A percentile compares a stretch with the other conserved stretches of the same genome.
These are phyloP conservation scores for Aeoliscus strigatus DNA, from an alignment of 2,797 vertebrate genomes.

Conservation along the genomic window DNA sequence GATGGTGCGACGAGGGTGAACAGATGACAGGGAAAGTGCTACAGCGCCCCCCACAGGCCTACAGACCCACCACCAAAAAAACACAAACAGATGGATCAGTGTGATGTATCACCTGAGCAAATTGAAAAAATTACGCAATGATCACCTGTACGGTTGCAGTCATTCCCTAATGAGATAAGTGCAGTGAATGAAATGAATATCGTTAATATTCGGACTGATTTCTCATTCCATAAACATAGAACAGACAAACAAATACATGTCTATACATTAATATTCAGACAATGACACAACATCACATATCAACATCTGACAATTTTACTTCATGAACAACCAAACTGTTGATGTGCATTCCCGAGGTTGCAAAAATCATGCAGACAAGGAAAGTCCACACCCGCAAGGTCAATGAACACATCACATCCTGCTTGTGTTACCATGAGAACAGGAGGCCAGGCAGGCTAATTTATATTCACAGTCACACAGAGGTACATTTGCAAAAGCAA, in stretches of 20 bases:
- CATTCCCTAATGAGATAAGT: conserved; percentile 54
- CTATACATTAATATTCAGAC: too few species aligned
- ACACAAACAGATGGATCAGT: conserved; percentile 37
- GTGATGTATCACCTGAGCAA: conserved; percentile 47
- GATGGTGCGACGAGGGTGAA: conserved; percentile 29
- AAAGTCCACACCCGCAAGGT: conserved; percentile 62
- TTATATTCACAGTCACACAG: conserved; percentile 71
- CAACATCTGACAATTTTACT: background rate
- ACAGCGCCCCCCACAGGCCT: conserved; percentile 74
- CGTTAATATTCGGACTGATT: conserved; percentile 41
- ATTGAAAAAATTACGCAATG: conserved; percentile 55
- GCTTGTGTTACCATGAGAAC: conserved; percentile 76
- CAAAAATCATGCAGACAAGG: conserved; percentile 33
- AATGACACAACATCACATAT: conserved; percentile 8
- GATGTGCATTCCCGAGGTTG: conserved; percentile 9
- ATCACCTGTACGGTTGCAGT: conserved; percentile 54
- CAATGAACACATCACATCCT: conserved; percentile 63
- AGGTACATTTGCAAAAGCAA: conserved; percentile 68
- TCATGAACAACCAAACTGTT: conserved; percentile 6
- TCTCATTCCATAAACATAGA: conserved; percentile 34
- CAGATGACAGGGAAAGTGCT: conserved; percentile 59
- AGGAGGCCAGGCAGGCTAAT: conserved; percentile 60
- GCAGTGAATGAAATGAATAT: conserved; percentile 44
- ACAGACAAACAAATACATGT: too few species aligned
- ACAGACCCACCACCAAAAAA: conserved; percentile 17